Base-by-base conservation (phyloP, 92 coral and sea anemone species). In the Phenganax subtilis region DNA sequence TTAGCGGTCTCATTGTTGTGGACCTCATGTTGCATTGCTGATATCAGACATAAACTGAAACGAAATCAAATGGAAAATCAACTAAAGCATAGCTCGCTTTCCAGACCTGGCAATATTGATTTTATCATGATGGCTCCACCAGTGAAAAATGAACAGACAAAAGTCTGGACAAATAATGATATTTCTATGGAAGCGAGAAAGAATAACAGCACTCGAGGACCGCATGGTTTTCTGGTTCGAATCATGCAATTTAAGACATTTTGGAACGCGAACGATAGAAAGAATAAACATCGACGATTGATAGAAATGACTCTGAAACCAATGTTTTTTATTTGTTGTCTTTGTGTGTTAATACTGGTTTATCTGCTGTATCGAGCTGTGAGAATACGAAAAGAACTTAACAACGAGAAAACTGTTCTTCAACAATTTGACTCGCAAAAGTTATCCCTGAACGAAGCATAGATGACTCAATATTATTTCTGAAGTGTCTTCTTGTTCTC, bases 51-150 rank as follows among this genome's bases (percentile, higher is more conserved):
- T 15, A 14, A 0, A 28, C 27, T 20, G 51, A 66, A 66, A 66
- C 47, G 47, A 37, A 37, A 47, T 27, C 2, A 66, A 66, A 14
- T 51, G 10, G 51, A 10, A 27, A 25, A 25, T 0, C 11, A 27
- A 7, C 28, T 3, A 9, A 66, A 66, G 20, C 20, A 66, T 20
- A 66, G 31, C 15, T 66, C 51, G 47, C 72, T 66, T 25, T 25
- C 72, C 72, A 66, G 47, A 20, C 47, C 72, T 25, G 47, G 12
- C 8, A 66, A 78, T 55, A 78, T 78, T 47, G 82, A 78, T 63
- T 78, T 61, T 63, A 78, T 78, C 10, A 64, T 78, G 82, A 78
- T 78, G 82, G 82, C 82, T 61, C 72, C 82, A 11, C 82, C 65
- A 63, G 27, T 62, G 58, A 59, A 57, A 7, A 15, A 20, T 57